phyloP scores from a whole-genome alignment of 2,113 vertebrate genomes.

The Carettochelys insculpta region DNA sequence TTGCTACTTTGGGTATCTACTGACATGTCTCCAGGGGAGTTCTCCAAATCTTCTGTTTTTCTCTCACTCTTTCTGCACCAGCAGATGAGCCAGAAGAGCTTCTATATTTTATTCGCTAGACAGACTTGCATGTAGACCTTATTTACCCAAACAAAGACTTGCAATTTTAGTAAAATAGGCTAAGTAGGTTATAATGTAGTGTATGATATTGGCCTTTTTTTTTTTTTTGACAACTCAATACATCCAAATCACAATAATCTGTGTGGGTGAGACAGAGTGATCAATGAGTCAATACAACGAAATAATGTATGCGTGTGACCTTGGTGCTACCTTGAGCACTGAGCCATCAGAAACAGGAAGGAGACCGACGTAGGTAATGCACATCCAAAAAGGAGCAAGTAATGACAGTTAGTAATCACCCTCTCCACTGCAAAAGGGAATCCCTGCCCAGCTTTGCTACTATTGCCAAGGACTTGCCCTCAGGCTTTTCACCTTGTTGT shows the following conservation, averaged over 20 bases:
- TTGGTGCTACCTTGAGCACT: background rate
- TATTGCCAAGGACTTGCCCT: constrained; percentile 47
- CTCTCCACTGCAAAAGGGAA: constrained; percentile 38
- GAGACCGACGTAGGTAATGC: background rate
- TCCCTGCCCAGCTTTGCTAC: constrained; percentile 21
- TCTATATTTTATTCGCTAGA: fast-evolving
- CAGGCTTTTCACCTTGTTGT: constrained; percentile 1
- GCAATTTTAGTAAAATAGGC: background rate
- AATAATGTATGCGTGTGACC: background rate
- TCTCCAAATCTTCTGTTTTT: background rate
- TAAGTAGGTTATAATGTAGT: background rate
- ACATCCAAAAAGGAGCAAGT: background rate
- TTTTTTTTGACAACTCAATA: background rate
- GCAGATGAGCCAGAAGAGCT: background rate
- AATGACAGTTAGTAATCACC: background rate
- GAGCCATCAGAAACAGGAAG: background rate
- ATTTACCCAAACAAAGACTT: background rate
- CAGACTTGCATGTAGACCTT: background rate
- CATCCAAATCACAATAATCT: background rate
- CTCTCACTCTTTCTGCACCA: background rate
- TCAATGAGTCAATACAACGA: background rate
- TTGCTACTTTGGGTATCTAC: background rate
- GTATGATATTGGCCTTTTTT: background rate
- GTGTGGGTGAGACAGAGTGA: fast-evolving
- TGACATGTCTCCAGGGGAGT: background rate